A percentile compares a stretch with the other conserved stretches of the same genome.
These are phyloP conservation scores for Phytoseiulus persimilis DNA, from an alignment of 2,888 invertebrate genomes.

Conservation along the genomic window DNA sequence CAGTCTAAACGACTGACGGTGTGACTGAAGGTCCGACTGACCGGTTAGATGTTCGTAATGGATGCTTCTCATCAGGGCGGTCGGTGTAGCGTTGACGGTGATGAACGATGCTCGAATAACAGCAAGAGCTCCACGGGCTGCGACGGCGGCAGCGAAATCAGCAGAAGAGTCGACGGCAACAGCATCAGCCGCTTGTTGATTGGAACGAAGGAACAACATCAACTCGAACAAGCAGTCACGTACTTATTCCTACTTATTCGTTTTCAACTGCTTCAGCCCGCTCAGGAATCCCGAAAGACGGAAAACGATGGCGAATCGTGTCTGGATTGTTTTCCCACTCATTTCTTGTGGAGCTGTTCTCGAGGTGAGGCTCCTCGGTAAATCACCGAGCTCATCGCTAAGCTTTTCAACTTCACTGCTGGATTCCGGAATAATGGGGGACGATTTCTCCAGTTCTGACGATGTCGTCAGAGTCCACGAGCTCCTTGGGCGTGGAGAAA, in stretches of 20 bases:
- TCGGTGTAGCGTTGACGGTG: conserved; percentile 5
- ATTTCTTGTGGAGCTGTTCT: too few species aligned
- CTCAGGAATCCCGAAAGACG: neutral
- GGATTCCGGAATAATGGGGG: too few species aligned
- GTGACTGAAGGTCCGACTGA: neutral
- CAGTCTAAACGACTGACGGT: neutral
- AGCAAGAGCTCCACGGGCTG: neutral
- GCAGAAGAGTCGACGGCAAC: neutral
- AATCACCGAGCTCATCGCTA: too few species aligned
- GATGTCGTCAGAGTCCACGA: too few species aligned
- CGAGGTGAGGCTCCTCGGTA: too few species aligned
- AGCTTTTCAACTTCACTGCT: too few species aligned
- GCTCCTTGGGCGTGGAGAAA: too few species aligned
- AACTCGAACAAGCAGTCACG: neutral
- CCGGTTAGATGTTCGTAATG: neutral
- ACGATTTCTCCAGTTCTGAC: too few species aligned
- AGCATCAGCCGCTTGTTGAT: neutral
- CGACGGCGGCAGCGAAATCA: neutral
- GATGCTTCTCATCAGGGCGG: neutral
- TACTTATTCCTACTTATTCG: neutral
- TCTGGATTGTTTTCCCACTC: neutral
- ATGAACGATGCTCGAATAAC: neutral
- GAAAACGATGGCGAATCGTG: neutral
- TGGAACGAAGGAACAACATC: neutral
- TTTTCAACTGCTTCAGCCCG: neutral